phyloP scores from a whole-genome alignment of 2,888 invertebrate species.

The Cyclophora punctaria region DNA sequence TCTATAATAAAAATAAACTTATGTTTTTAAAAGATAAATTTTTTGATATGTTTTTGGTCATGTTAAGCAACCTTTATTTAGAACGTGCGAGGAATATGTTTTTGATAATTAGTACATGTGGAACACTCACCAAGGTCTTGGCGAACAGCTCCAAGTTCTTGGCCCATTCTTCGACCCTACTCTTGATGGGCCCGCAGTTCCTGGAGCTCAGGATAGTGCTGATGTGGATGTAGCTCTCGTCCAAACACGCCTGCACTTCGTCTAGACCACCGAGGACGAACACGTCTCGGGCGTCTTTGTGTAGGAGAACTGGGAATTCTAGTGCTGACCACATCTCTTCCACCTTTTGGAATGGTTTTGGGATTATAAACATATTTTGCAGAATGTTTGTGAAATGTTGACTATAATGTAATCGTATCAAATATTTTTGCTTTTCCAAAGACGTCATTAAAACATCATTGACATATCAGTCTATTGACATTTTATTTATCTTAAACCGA shows the following conservation, averaged over 20 bases:
- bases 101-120: not conserved
- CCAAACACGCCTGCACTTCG: constrained; percentile 86
- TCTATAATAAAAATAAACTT: too few species aligned
- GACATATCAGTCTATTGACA: too few species aligned
- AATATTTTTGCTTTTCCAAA: too few species aligned
- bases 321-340: constrained; percentile 88
- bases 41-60: too few species aligned
- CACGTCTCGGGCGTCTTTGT: constrained; percentile 89
- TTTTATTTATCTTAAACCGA: too few species aligned
- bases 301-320: constrained; percentile 83
- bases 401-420: too few species aligned
- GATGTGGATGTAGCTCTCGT: constrained; percentile 90
- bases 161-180: constrained; percentile 88
- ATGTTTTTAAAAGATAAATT: too few species aligned
- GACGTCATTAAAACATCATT: too few species aligned
- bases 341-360: constrained; percentile 63
- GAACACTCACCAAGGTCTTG: constrained; percentile 80
- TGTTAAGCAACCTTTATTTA: too few species aligned
- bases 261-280: constrained; percentile 89
- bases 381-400: not conserved
- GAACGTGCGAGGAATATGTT: not conserved
- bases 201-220: constrained; percentile 91
- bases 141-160: constrained; percentile 84
- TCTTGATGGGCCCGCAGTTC: constrained; percentile 88
- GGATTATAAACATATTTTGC: not conserved